Conservation (phyloP, 2,888 invertebrate species). For the Eupithecia abbreviata region DNA sequence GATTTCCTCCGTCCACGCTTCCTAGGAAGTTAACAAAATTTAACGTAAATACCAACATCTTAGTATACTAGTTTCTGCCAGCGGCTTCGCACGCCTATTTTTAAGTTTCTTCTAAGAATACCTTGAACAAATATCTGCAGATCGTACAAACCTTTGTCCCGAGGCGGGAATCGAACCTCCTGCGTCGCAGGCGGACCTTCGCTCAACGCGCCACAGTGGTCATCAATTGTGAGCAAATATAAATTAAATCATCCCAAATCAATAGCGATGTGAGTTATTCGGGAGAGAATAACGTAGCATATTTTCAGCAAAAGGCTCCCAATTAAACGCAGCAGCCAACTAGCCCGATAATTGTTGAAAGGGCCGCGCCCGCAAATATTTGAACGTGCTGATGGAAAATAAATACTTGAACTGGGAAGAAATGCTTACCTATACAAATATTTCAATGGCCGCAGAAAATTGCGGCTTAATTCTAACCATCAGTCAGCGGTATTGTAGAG, state of each 20-base stretch:
- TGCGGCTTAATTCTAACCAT: not conserved
- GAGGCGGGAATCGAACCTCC: too few relatives aligned
- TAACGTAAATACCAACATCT: too few relatives aligned
- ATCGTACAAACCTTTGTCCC: too few relatives aligned
- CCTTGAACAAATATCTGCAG: too few relatives aligned
- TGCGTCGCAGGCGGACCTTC: too few relatives aligned
- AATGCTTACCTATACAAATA: conserved; percentile 5
- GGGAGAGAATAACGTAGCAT: not conserved
- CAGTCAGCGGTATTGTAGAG: not conserved
- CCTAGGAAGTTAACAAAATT: too few relatives aligned
- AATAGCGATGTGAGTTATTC: not conserved
- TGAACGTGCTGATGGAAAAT: conserved; percentile 60
- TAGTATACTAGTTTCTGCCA: too few relatives aligned
- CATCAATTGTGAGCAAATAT: too few relatives aligned
- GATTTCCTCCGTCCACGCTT: too few relatives aligned
- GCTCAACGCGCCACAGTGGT: too few relatives aligned
- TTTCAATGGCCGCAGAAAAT: not conserved
- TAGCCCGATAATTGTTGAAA: conserved; percentile 49
- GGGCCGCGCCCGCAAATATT: conserved; percentile 59
- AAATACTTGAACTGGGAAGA: conserved; percentile 46
- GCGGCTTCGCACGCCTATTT: too few relatives aligned
- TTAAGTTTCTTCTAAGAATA: too few relatives aligned
- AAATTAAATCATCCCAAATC: not conserved
- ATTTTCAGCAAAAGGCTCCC: not conserved
- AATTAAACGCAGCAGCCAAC: conserved; percentile 16